Percentiles rank a stretch among this genome's conserved stretches.
These are phyloP conservation scores for Toxostoma redivivum DNA, from an alignment of 2,113 vertebrate species.

Conservation along the genomic window DNA sequence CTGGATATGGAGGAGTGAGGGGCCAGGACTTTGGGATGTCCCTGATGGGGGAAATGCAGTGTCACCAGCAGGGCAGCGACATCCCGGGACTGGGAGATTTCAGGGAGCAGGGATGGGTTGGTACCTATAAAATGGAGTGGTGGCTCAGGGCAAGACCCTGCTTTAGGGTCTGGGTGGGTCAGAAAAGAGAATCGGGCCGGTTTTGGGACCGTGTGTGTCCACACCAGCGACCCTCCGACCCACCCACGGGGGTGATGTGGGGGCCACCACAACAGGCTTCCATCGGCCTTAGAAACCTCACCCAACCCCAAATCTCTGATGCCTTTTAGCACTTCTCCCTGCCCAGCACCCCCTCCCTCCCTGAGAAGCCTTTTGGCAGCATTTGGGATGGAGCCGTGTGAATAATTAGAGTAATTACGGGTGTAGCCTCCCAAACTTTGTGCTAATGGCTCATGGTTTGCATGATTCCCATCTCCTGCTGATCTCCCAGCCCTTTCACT, in stretches of 20 bases:
- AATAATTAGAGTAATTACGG: not conserved
- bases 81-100: not conserved
- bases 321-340: not conserved
- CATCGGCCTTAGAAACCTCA: fast-evolving
- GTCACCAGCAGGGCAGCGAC: not conserved
- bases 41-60: fast-evolving
- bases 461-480: not conserved
- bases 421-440: not conserved
- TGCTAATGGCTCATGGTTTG: not conserved
- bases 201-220: not conserved
- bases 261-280: fast-evolving
- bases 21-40: fast-evolving
- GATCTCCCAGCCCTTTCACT: not conserved
- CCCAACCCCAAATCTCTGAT: not conserved
- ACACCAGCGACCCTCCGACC: fast-evolving
- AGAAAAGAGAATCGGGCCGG: not conserved
- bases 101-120: not conserved
- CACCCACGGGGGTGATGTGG: fast-evolving
- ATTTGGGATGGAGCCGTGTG: not conserved
- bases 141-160: not conserved
- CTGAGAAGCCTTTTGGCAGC: not conserved
- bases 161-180: not conserved
- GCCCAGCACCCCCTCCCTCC: too few species aligned
- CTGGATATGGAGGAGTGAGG: fast-evolving
- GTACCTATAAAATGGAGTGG: not conserved